Conservation (phyloP, 2,888 invertebrate species). For the Dioctria rufipes region DNA sequence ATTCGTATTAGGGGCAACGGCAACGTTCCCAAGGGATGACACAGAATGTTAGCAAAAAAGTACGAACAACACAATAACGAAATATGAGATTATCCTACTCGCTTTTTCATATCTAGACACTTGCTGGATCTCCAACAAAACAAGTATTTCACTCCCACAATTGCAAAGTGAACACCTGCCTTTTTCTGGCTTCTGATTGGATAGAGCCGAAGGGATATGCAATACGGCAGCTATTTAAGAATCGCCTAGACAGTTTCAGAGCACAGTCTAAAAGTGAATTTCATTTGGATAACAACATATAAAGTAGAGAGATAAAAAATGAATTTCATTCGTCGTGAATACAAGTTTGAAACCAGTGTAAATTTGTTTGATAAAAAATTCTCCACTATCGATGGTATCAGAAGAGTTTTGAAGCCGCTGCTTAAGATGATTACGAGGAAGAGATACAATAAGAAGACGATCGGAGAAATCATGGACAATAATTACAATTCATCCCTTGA, state of each 20-base stretch:
- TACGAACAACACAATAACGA: slow-evolving; percentile 9
- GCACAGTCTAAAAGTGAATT: slow-evolving; percentile 26
- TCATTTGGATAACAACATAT: slow-evolving; percentile 14
- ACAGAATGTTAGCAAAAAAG: slow-evolving; percentile 2
- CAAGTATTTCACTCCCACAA: slow-evolving; percentile 35
- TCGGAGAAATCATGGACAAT: slow-evolving; percentile 43
- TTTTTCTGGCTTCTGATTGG: slow-evolving; percentile 26
- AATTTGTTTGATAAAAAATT: not conserved
- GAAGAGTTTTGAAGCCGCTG: slow-evolving; percentile 21
- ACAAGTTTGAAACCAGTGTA: slow-evolving; percentile 29
- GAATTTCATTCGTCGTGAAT: slow-evolving; percentile 30
- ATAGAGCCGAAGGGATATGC: not conserved
- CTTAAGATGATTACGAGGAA: slow-evolving; percentile 26
- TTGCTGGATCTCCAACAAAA: not conserved
- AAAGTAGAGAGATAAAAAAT: slow-evolving; percentile 12
- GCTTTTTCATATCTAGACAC: slow-evolving; percentile 1
- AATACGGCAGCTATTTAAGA: slow-evolving; percentile 25
- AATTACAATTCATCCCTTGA: slow-evolving; percentile 40
- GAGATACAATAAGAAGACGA: slow-evolving; percentile 22
- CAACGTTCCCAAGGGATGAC: slow-evolving; percentile 12
- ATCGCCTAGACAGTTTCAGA: not conserved
- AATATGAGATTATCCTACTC: slow-evolving; percentile 22
- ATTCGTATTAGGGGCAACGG: slow-evolving; percentile 5
- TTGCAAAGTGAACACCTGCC: slow-evolving; percentile 42
- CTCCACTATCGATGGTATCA: slow-evolving; percentile 4